Percentiles rank a stretch among this genome's conserved stretches.
Evolutionary conservation across 2,888 invertebrate genomes (phyloP).

Genomic region (Latrodectus elegans): DNA sequence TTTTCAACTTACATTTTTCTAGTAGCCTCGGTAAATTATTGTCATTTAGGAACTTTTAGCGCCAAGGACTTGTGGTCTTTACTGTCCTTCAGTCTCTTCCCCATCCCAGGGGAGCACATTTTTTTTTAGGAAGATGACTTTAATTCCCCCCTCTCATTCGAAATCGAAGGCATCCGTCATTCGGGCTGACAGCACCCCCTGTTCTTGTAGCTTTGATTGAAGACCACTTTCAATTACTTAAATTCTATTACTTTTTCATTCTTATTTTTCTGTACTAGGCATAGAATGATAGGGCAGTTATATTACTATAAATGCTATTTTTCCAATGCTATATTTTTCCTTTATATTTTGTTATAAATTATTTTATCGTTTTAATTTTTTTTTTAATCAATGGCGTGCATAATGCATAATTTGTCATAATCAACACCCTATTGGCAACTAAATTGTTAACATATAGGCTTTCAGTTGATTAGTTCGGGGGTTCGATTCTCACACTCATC

Average conservation of each 20-base stretch:
- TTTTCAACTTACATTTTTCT: slow-evolving; percentile 10
- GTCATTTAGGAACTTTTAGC: slow-evolving; percentile 68
- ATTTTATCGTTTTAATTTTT: no score
- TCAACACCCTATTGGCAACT: no score
- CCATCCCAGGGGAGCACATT: not conserved
- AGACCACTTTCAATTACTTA: slow-evolving; percentile 59
- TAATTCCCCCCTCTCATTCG: slow-evolving; percentile 38
- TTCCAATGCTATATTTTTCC: no score
- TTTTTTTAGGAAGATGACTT: slow-evolving; percentile 14
- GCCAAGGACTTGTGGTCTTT: slow-evolving; percentile 45
- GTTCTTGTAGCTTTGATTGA: slow-evolving; percentile 42
- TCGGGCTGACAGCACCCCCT: slow-evolving; percentile 43
- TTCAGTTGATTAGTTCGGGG: no score
- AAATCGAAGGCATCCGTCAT: slow-evolving; percentile 62
- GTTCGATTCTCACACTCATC: no score
- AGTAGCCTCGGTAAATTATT: slow-evolving; percentile 58
- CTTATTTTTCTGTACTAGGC: not conserved
- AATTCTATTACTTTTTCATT: slow-evolving; percentile 30
- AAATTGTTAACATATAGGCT: no score
- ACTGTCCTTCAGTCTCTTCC: slow-evolving; percentile 4
- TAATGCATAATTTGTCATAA: no score
- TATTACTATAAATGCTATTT: no score
- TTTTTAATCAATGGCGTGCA: no score
- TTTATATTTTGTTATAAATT: no score
- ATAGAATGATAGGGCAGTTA: no score